Evolutionary conservation across 2,888 invertebrate species (phyloP), one percentile per base, ranked within the genome.

Genomic region (Pollenia amentaria): DNA sequence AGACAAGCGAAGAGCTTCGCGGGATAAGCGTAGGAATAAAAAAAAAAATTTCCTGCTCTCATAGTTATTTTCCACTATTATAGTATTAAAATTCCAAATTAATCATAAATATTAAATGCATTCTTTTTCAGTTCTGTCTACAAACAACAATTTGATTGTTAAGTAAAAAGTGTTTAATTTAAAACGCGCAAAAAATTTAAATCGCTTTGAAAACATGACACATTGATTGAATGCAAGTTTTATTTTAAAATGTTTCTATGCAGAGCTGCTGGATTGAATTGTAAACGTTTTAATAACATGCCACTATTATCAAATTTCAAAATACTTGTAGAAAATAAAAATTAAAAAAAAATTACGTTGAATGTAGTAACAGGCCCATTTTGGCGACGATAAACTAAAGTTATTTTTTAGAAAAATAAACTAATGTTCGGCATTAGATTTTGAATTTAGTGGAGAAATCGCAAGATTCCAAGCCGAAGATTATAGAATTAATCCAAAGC

Each of bases 241-340:
- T 77, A 29, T 21, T 51, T 46, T 21, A n/a, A 7, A n/a, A 62
- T 62, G 10, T 16, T 51, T 46, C 51, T 44, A 38, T 40, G 6
- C 29, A 11, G 40, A 44, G 16, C 12, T 44, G 29, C 18, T 42
- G 14, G 38, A 62, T 81, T 75, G 29, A 55, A 75, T 67, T 65
- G 57, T 40, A 46, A 72, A 65, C 65, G 18, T 67, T 73, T 75
- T 73, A 73, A 65, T 67, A 65, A 82, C 75, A 82, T 60, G 65
- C 57, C 48, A 57, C 48, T n/a, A 18, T 65, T 65, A 75, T 60
- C 51, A 69, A 67, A 42, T 38, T 70, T 48, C 70, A 77, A 77
- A 77, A 57, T 16, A 70, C 14, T 67, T 14, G 48, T 21, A 67
- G 10, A 69, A 48, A 69, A 38, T 21, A 18, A 40, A 42, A 51